phyloP scores from a whole-genome alignment of 1,140 invertebrate species.

The Polyergus mexicanus region DNA sequence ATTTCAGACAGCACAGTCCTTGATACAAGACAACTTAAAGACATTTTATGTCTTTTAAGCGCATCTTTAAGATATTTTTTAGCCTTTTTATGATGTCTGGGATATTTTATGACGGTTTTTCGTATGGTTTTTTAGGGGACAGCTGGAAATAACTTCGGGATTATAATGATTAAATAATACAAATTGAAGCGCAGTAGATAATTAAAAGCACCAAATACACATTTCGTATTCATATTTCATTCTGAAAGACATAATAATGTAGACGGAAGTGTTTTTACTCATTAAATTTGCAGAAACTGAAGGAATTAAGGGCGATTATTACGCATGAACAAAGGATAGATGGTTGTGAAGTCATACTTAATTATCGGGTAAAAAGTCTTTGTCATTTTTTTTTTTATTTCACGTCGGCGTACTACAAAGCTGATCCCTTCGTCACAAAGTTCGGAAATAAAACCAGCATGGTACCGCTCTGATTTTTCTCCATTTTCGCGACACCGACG shows the following conservation, averaged over 20 bases:
- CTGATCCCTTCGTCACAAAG: not conserved
- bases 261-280: constrained; percentile 26
- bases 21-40: too few species aligned
- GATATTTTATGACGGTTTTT: constrained; percentile 1
- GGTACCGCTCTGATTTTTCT: constrained; percentile 53
- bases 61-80: too few species aligned
- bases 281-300: constrained; percentile 39
- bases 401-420: constrained; percentile 7
- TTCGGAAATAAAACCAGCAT: constrained; percentile 45
- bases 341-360: constrained; percentile 50
- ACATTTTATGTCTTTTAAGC: too few species aligned
- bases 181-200: constrained; percentile 26
- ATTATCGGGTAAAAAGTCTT: constrained; percentile 54
- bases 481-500: constrained; percentile 1
- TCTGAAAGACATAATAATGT: not conserved
- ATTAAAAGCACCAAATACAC: constrained; percentile 36
- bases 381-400: constrained; percentile 56
- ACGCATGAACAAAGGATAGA: not conserved
- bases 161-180: constrained; percentile 51
- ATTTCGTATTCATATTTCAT: constrained; percentile 52
- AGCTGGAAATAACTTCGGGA: constrained; percentile 31
- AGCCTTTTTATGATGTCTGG: too few species aligned
- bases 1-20: too few species aligned
- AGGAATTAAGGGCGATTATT: constrained; percentile 50
- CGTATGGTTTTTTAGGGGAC: not conserved